These are phyloP conservation scores for Malacoraja senta DNA, from an alignment of 2,797 vertebrate species.

Conservation along the genomic window DNA sequence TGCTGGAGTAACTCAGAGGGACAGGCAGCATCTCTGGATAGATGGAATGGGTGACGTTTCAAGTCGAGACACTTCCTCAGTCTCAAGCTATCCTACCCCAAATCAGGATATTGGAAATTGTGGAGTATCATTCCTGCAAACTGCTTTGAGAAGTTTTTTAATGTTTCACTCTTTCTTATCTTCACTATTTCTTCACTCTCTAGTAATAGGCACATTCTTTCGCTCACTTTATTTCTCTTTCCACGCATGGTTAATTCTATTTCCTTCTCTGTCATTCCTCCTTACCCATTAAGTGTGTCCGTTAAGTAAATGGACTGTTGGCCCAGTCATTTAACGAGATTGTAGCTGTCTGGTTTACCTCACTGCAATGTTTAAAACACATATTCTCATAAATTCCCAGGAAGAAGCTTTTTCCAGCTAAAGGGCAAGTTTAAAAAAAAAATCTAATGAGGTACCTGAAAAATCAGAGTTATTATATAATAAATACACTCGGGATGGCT, in stretches of 20 bases:
- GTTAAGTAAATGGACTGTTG: background rate
- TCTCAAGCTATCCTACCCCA: background rate
- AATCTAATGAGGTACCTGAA: background rate
- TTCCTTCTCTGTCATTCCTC: background rate
- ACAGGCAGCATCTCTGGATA: too few species aligned
- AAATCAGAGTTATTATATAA: background rate
- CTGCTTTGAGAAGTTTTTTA: background rate
- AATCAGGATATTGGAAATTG: background rate
- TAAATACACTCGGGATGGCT: background rate
- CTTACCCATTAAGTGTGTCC: background rate
- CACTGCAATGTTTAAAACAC: background rate
- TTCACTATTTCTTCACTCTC: background rate
- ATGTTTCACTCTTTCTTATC: background rate
- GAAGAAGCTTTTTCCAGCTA: background rate
- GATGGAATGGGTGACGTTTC: too few species aligned
- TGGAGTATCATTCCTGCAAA: background rate
- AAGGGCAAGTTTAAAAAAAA: background rate
- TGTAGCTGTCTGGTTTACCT: background rate
- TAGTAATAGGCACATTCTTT: background rate
- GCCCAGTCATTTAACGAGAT: background rate
- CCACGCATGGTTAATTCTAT: background rate
- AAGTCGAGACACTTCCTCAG: too few species aligned
- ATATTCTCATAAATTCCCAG: background rate
- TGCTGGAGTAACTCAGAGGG: too few species aligned
- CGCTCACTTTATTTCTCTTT: background rate